A percentile compares a stretch with the other conserved stretches of the same genome.
Evolutionary conservation across 2,797 vertebrate species (phyloP).

Genomic region (Alcedo quadribrachys): DNA sequence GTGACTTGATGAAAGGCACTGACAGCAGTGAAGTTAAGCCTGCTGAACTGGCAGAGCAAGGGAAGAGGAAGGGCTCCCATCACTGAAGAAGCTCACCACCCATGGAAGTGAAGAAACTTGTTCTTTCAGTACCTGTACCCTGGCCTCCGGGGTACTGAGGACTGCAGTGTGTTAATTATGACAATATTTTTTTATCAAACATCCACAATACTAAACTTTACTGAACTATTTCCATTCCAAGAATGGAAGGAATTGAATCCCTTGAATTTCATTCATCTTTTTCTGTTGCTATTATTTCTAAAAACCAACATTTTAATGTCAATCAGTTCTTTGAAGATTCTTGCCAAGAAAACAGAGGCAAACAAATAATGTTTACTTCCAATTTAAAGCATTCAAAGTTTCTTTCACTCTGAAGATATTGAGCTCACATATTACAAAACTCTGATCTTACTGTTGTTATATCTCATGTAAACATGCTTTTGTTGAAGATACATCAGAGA

Average conservation of each 20-base stretch:
- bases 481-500: not conserved
- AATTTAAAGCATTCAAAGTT: not conserved
- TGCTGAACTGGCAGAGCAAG: not conserved
- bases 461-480: not conserved
- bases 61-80: not conserved
- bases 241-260: not conserved
- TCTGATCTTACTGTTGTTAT: not conserved
- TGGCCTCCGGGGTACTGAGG: not conserved
- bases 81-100: not conserved
- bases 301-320: not conserved
- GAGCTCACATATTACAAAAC: not conserved
- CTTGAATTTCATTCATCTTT: not conserved
- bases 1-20: fast-evolving
- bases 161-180: not conserved
- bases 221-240: not conserved
- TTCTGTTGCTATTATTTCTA: not conserved
- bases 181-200: not conserved
- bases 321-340: not conserved
- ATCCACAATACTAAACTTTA: not conserved
- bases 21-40: not conserved
- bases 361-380: not conserved
- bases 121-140: not conserved
- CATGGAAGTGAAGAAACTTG: not conserved
- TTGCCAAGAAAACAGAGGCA: not conserved
- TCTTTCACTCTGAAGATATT: not conserved